These are phyloP conservation scores for Tarsius wallacei DNA, from an alignment of 2,797 vertebrate genomes.

Conservation along the genomic window DNA sequence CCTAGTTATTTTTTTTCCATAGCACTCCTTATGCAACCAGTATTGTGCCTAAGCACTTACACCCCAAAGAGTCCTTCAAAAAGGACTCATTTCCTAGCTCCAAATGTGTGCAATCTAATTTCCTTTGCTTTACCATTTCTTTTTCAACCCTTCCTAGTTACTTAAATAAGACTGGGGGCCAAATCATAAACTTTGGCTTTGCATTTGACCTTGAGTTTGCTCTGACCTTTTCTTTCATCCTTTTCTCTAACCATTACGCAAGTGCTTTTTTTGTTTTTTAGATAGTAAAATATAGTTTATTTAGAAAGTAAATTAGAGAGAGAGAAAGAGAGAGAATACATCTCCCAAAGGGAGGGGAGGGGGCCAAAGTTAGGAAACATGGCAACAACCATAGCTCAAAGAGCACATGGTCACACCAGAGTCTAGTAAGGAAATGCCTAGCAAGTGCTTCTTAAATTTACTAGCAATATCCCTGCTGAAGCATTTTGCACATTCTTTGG, in stretches of 20 bases:
- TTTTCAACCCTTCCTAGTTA: not conserved
- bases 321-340: too few species aligned
- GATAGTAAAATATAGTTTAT: too few species aligned
- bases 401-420: too few species aligned
- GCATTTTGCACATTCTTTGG: not conserved
- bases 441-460: slow-evolving; percentile 15
- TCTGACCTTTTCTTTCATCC: not conserved
- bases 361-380: too few species aligned
- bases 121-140: not conserved
- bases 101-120: not conserved
- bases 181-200: slow-evolving; percentile 9
- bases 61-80: not conserved
- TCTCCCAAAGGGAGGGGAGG: too few species aligned
- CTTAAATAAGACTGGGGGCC: not conserved
- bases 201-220: slow-evolving; percentile 28
- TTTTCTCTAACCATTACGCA: slow-evolving; percentile 42
- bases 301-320: too few species aligned
- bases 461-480: not conserved
- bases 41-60: not conserved
- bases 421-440: too few species aligned
- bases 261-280: not conserved
- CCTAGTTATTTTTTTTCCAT: not conserved
- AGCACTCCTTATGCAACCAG: not conserved
- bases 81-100: not conserved
- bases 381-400: too few species aligned